Evolutionary conservation across 1,140 invertebrate genomes (phyloP).

Genomic region (Mesaphorura yosii): DNA sequence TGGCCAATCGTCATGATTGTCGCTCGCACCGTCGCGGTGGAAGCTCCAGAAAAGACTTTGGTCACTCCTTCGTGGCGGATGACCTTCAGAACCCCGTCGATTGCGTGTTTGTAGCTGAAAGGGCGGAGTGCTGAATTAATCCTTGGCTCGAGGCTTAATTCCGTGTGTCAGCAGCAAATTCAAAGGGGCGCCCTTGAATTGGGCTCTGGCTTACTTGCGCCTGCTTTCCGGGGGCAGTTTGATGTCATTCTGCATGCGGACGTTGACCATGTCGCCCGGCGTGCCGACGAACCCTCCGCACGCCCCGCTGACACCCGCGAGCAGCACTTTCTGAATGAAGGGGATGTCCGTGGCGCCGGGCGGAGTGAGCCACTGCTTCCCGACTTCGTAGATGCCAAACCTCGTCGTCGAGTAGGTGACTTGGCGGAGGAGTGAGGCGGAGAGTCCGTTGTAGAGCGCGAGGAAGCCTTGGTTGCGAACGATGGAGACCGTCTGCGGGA

Average conservation of each 20-base stretch:
- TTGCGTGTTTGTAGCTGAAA: conserved; percentile 89
- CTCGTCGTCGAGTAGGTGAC: conserved; percentile 92
- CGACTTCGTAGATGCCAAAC: conserved; percentile 91
- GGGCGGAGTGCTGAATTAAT: no score
- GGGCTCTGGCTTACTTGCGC: conserved; percentile 69
- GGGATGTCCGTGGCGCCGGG: conserved; percentile 40
- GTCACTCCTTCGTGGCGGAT: conserved; percentile 66
- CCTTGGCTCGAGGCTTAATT: not conserved
- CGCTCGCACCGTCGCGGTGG: conserved; percentile 80
- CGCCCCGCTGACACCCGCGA: conserved; percentile 77
- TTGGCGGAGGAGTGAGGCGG: conserved; percentile 86
- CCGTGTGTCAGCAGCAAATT: no score
- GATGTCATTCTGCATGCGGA: conserved; percentile 98
- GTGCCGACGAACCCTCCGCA: conserved; percentile 83
- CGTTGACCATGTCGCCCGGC: conserved; percentile 95
- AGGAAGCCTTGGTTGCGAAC: conserved; percentile 64
- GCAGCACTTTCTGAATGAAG: conserved; percentile 58
- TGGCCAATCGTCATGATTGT: conserved; percentile 95
- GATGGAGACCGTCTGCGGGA: conserved; percentile 59
- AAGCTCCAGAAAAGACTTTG: conserved; percentile 74
- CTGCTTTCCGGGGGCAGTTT: conserved; percentile 76
- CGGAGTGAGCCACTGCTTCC: conserved; percentile 46
- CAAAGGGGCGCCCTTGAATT: not conserved
- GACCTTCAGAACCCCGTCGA: conserved; percentile 84
- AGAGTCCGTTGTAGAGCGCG: conserved; percentile 88